These are phyloP conservation scores for Euplagia quadripunctaria DNA, from an alignment of 2,888 invertebrate species.

Conservation along the genomic window DNA sequence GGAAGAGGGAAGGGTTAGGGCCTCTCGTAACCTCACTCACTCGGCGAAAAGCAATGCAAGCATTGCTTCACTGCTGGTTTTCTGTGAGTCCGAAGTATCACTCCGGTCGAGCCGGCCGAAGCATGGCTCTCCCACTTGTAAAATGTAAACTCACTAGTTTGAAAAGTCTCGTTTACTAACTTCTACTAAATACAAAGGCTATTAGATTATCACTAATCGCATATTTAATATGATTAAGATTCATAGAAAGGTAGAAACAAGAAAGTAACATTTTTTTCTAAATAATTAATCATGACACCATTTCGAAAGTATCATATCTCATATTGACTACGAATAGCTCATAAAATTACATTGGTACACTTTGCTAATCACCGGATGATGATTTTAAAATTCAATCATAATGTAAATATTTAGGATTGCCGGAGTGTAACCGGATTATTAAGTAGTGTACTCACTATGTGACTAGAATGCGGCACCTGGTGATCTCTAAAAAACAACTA, in stretches of 20 bases:
- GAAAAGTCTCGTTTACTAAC: background rate
- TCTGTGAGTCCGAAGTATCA: no score
- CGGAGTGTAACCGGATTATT: constrained; percentile 45
- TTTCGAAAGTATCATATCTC: constrained; percentile 36
- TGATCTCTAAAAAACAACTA: background rate
- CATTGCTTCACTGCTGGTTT: no score
- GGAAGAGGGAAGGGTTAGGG: no score
- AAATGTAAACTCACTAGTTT: background rate
- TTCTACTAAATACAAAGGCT: background rate
- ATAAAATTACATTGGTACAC: constrained; percentile 31
- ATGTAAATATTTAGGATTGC: constrained; percentile 37
- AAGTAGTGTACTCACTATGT: constrained; percentile 8
- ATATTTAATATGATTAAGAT: background rate
- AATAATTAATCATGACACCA: constrained; percentile 28
- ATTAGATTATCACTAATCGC: background rate
- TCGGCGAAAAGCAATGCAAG: no score
- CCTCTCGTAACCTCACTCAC: no score
- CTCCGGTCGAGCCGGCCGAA: no score
- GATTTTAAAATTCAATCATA: constrained; percentile 45
- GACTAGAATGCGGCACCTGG: background rate
- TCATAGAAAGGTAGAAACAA: no score
- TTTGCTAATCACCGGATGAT: constrained; percentile 46
- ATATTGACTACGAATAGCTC: constrained; percentile 32
- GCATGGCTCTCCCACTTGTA: no score
- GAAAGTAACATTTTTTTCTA: constrained; percentile 16